Percentiles rank a stretch among this genome's conserved stretches.
Conservation (phyloP, 2,888 invertebrate species). For the Hyles lineata region DNA sequence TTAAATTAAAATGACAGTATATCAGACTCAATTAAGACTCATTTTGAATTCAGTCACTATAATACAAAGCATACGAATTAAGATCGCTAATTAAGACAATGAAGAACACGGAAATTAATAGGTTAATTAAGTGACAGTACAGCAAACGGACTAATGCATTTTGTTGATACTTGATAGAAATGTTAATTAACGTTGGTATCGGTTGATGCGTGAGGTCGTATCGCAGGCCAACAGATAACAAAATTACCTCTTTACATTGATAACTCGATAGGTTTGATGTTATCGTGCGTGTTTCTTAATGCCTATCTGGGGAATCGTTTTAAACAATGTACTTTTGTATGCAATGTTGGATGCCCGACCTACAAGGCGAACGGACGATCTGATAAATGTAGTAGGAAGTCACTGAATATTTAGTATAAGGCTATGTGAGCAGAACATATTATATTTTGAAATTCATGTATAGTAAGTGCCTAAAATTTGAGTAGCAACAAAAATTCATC, state of each 20-base stretch:
- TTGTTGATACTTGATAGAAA: neutral
- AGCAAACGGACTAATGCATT: conserved; percentile 2
- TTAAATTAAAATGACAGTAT: no score
- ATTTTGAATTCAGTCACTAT: no score
- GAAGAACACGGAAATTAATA: conserved; percentile 4
- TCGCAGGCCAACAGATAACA: conserved; percentile 40
- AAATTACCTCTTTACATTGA: conserved; percentile 45
- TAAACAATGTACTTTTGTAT: neutral
- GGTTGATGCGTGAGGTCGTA: conserved; percentile 39
- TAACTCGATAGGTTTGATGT: conserved; percentile 31
- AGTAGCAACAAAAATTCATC: no score
- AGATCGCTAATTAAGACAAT: conserved; percentile 15
- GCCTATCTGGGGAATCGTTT: neutral
- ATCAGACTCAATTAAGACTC: no score
- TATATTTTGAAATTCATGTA: no score
- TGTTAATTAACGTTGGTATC: conserved; percentile 28
- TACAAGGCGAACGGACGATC: no score
- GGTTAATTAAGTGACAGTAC: neutral
- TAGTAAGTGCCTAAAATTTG: no score
- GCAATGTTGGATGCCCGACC: no score
- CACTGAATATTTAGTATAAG: no score
- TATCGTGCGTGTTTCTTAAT: conserved; percentile 12
- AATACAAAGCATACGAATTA: neutral
- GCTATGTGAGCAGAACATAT: no score
- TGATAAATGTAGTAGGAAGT: no score